A percentile compares a stretch with the other conserved stretches of the same genome.
phyloP scores from a whole-genome alignment of 2,113 vertebrate species.

The Varanus salvator region DNA sequence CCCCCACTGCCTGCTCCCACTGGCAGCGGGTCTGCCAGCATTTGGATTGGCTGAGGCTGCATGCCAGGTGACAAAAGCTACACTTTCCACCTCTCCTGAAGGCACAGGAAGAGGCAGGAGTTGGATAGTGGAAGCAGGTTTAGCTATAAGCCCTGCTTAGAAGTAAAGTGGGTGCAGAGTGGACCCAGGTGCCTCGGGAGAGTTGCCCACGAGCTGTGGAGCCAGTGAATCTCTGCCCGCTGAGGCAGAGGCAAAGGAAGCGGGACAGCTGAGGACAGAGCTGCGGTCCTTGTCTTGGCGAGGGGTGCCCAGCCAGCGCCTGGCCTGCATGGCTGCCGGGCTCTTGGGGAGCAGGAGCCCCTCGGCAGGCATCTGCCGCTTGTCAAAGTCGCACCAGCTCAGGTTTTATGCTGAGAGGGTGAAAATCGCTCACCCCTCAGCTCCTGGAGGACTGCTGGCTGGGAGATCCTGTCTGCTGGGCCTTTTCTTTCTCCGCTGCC shows the following conservation, averaged over 20 bases:
- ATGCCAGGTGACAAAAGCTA: neutral
- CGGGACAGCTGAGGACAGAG: too few relatives aligned
- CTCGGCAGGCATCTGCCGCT: neutral
- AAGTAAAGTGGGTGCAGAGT: neutral
- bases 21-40: neutral
- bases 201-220: neutral
- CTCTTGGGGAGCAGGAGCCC: neutral
- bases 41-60: neutral
- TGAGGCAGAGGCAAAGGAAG: fast-evolving
- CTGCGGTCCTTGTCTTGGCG: too few relatives aligned
- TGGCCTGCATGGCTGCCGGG: neutral
- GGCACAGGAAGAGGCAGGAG: neutral
- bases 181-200: too few relatives aligned
- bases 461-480: neutral
- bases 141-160: neutral
- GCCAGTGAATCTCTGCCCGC: neutral
- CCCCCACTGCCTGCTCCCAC: fast-evolving
- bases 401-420: neutral
- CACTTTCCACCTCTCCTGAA: neutral
- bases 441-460: neutral
- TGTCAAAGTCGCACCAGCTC: neutral
- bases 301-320: neutral
- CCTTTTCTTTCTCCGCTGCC: neutral
- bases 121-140: neutral
- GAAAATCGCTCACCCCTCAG: neutral